Evolutionary conservation across 2,113 vertebrate genomes (phyloP).

Genomic region (Poicephalus meyeri): DNA sequence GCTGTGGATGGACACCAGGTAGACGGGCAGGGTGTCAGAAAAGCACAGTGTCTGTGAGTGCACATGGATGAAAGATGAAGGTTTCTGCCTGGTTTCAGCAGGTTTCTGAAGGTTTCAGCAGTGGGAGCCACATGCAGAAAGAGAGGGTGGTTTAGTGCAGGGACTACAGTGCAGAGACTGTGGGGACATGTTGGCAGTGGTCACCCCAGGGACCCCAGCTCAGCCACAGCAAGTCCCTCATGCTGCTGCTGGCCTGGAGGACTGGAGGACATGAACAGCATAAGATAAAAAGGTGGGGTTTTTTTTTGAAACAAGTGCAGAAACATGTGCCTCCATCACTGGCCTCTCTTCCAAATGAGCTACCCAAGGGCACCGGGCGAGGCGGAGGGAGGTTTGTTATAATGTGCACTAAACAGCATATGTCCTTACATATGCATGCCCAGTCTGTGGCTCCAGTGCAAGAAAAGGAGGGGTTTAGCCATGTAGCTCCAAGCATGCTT

Average conservation of each 20-base stretch:
- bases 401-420: not conserved
- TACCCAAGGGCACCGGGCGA: not conserved
- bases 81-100: not conserved
- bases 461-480: not conserved
- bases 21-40: not conserved
- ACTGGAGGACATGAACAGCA: not conserved
- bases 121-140: accelerated
- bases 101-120: not conserved
- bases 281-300: not conserved
- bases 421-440: not conserved
- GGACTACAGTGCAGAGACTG: not conserved
- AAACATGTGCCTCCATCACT: not conserved
- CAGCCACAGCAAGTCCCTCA: not conserved
- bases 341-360: accelerated
- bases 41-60: not conserved
- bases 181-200: not conserved
- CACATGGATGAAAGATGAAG: not conserved
- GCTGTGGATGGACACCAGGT: not conserved
- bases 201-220: not conserved
- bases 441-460: not conserved
- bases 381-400: not conserved
- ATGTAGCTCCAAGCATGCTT: not conserved
- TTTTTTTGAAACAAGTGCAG: not conserved
- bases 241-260: not conserved
- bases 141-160: not conserved